Conservation (phyloP, 2,113 vertebrate species). For the Morone saxatilis region DNA sequence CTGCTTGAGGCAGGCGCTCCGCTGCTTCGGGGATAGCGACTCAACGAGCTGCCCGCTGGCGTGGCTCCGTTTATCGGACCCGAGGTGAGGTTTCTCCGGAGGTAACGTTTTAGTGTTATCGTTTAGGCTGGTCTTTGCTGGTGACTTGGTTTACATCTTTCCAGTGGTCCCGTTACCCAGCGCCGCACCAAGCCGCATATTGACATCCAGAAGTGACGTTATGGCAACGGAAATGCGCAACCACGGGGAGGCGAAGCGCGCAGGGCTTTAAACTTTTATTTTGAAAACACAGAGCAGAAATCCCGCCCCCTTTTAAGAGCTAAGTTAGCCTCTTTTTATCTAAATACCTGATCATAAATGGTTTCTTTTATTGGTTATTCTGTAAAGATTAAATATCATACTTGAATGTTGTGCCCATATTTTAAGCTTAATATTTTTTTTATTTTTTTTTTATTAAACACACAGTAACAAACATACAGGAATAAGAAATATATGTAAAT, state of each 20-base stretch:
- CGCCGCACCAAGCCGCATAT: slow-evolving; percentile 81
- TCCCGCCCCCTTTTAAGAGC: background rate
- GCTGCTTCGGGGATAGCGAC: slow-evolving; percentile 32
- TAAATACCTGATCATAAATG: too few relatives aligned
- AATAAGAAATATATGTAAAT: too few relatives aligned
- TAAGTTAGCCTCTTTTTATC: background rate
- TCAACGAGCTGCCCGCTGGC: background rate
- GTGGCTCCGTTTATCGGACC: background rate
- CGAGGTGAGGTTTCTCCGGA: background rate
- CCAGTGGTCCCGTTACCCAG: slow-evolving; percentile 72
- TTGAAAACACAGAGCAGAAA: background rate
- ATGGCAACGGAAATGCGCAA: slow-evolving; percentile 79
- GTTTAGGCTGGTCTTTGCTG: slow-evolving; percentile 30
- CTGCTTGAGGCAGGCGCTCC: slow-evolving; percentile 67
- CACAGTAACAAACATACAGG: too few relatives aligned
- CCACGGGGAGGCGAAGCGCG: slow-evolving; percentile 2
- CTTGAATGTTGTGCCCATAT: background rate
- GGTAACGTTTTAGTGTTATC: slow-evolving; percentile 7
- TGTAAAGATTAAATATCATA: background rate
- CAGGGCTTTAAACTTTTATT: slow-evolving; percentile 45
- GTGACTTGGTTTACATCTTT: slow-evolving; percentile 77
- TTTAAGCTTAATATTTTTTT: background rate
- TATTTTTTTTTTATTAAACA: background rate
- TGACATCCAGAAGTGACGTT: slow-evolving; percentile 85
- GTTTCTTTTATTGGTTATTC: background rate